Evolutionary conservation across 1,140 invertebrate species (phyloP).

Genomic region (Eurytemora carolleeae): DNA sequence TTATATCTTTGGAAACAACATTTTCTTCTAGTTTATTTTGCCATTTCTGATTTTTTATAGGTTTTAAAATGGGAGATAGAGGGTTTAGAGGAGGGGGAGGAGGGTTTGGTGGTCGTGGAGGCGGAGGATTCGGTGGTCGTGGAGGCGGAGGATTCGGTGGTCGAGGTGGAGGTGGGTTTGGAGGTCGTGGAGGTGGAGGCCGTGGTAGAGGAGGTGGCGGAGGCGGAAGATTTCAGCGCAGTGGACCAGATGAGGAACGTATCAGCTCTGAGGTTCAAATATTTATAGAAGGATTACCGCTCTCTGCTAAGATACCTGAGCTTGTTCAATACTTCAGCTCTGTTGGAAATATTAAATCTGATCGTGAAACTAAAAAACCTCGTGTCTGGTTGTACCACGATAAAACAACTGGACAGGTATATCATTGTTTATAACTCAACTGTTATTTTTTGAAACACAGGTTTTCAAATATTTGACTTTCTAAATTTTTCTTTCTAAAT

Average conservation of each 20-base stretch:
- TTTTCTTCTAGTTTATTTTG: no score
- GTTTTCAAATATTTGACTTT: no score
- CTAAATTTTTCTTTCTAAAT: no score
- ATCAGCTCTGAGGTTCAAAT: slow-evolving; percentile 7
- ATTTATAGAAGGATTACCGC: slow-evolving; percentile 4
- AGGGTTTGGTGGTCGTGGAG: slow-evolving; percentile 27
- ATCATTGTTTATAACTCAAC: neutral
- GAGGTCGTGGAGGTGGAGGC: neutral
- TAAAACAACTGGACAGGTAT: neutral
- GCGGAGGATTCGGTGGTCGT: slow-evolving; percentile 19
- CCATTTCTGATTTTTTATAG: no score
- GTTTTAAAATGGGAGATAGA: no score
- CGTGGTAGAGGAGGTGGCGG: neutral
- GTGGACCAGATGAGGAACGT: neutral
- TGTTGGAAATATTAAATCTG: slow-evolving; percentile 1
- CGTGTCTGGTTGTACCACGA: slow-evolving; percentile 11
- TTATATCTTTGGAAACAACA: no score
- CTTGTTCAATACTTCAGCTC: neutral
- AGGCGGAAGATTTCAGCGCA: neutral
- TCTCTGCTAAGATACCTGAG: slow-evolving; percentile 4
- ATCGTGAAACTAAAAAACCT: slow-evolving; percentile 2
- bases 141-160: slow-evolving; percentile 22
- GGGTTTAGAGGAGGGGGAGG: slow-evolving; percentile 27
- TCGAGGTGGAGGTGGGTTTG: slow-evolving; percentile 1
- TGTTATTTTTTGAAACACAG: no score